A percentile compares a stretch with the other conserved stretches of the same genome.
phyloP scores from a whole-genome alignment of 2,888 invertebrate genomes.

The Drosophila pseudotalamancana region DNA sequence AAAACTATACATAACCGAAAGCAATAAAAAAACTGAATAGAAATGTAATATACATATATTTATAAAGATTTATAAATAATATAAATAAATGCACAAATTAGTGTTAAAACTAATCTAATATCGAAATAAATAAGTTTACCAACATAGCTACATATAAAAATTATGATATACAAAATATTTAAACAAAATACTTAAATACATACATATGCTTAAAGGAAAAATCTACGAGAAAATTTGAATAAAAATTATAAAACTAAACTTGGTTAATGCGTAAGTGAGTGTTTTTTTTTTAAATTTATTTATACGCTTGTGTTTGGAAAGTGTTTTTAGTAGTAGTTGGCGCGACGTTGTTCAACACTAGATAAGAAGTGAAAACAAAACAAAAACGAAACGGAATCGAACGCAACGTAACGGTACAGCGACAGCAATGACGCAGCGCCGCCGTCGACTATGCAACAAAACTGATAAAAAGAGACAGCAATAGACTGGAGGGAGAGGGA shows the following conservation, averaged over 20 bases:
- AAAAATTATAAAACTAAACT: constrained; percentile 31
- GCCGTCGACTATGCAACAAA: constrained; percentile 58
- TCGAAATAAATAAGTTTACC: constrained; percentile 34
- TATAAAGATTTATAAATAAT: constrained; percentile 20
- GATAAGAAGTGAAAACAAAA: constrained; percentile 33
- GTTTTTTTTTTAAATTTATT: constrained; percentile 19
- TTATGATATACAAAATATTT: constrained; percentile 9
- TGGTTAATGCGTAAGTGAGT: constrained; percentile 40
- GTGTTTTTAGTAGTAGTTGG: constrained; percentile 48
- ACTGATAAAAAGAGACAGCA: constrained; percentile 28
- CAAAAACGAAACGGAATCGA: constrained; percentile 40
- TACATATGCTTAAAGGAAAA: constrained; percentile 36
- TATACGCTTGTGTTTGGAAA: constrained; percentile 29
- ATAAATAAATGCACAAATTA: constrained; percentile 59
- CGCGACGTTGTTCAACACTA: constrained; percentile 65
- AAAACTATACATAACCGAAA: constrained; percentile 35
- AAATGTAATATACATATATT: constrained; percentile 18
- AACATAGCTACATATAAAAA: constrained; percentile 20
- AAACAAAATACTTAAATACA: constrained; percentile 26
- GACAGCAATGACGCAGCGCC: constrained; percentile 44
- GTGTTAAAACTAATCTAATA: constrained; percentile 41
- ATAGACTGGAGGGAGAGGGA: constrained; percentile 15
- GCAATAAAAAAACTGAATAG: constrained; percentile 50
- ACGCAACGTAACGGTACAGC: constrained; percentile 39
- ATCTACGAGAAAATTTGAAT: constrained; percentile 31